Conservation (phyloP, 1,140 invertebrate species). For the Panagrolaimus sp. region DNA sequence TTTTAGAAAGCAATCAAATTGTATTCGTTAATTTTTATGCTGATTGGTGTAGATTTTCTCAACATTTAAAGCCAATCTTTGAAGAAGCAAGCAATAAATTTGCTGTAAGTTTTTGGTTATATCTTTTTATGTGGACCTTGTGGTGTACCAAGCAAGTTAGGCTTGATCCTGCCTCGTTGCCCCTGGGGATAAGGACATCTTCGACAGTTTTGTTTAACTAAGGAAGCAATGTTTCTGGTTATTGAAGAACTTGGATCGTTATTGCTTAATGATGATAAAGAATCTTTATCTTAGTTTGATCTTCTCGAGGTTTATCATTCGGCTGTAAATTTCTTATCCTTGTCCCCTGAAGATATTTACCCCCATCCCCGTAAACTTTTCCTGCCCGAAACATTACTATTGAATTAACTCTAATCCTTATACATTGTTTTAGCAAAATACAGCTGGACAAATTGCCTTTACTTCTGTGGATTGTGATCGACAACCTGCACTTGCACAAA, state of each 20-base stretch:
- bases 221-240: no score
- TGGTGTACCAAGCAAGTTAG: no score
- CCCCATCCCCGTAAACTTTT: slow-evolving; percentile 7
- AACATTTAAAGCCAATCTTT: slow-evolving; percentile 70
- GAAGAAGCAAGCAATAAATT: slow-evolving; percentile 72
- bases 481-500: slow-evolving; percentile 75
- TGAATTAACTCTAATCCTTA: slow-evolving; percentile 14
- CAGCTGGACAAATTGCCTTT: slow-evolving; percentile 76
- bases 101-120: slow-evolving; percentile 62
- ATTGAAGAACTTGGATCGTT: no score
- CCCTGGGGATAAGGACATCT: no score
- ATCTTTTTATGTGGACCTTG: no score
- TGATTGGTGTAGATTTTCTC: slow-evolving; percentile 78
- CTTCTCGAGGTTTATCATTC: no score
- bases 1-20: slow-evolving; percentile 65
- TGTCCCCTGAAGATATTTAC: no score
- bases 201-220: no score
- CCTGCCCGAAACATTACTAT: slow-evolving; percentile 4
- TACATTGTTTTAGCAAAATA: slow-evolving; percentile 59
- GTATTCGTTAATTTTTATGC: slow-evolving; percentile 98
- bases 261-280: no score
- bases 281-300: no score
- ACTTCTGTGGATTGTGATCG: slow-evolving; percentile 93
- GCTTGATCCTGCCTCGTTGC: no score
- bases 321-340: no score